Percentiles rank a stretch among this genome's conserved stretches.
Conservation (phyloP, 2,113 vertebrate genomes). For the Rhegmatorhina hoffmannsi region DNA sequence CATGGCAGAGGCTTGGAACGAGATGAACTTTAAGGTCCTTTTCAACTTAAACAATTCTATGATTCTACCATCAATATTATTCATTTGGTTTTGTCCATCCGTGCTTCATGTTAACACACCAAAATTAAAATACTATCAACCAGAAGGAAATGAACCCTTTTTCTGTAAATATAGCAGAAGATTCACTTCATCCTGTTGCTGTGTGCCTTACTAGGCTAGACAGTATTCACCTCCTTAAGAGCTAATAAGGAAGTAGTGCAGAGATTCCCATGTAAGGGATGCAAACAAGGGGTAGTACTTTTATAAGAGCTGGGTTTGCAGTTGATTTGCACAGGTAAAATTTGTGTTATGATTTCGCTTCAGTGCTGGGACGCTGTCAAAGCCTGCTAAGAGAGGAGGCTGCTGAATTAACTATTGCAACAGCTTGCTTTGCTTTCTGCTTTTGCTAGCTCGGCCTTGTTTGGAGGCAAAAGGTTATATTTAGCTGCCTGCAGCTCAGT, state of each 20-base stretch:
- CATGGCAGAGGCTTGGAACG: fast-evolving
- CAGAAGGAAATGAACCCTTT: not conserved
- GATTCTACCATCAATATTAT: not conserved
- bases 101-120: not conserved
- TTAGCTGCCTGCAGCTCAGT: not conserved
- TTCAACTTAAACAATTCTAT: not conserved
- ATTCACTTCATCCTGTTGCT: not conserved
- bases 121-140: not conserved
- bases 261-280: not conserved
- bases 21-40: not conserved
- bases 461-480: not conserved
- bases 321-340: not conserved
- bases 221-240: no score
- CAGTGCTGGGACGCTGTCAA: no score
- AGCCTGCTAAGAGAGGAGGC: not conserved
- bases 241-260: not conserved
- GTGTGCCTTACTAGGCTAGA: not conserved
- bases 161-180: not conserved
- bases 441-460: not conserved
- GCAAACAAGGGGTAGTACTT: no score
- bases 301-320: not conserved
- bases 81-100: not conserved
- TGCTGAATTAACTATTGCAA: not conserved
- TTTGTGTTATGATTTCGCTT: fast-evolving
- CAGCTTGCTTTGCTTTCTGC: not conserved